Conservation (phyloP, 2,113 vertebrate genomes). For the Perca flavescens region DNA sequence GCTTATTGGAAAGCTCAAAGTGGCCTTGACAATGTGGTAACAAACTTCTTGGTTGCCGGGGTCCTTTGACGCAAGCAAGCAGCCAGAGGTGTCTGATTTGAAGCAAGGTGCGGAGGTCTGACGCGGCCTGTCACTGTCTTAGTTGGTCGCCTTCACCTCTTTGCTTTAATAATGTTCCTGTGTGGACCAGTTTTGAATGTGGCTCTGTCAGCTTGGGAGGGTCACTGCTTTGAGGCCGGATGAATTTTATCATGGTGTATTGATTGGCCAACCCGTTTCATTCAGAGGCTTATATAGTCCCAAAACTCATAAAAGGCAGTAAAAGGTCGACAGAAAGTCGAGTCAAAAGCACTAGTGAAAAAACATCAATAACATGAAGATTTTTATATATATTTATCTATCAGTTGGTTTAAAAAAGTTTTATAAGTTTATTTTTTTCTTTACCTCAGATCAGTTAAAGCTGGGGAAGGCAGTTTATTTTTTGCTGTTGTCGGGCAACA, state of each 20-base stretch:
- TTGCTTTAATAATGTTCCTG: conserved; percentile 63
- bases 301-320: background rate
- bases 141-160: conserved; percentile 23
- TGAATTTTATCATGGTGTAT: conserved; percentile 33
- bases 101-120: conserved; percentile 46
- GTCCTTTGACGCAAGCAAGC: conserved; percentile 15
- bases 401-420: background rate
- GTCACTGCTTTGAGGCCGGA: conserved; percentile 35
- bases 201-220: conserved; percentile 14
- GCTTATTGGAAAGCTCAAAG: conserved; percentile 52
- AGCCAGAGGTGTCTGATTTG: conserved; percentile 51
- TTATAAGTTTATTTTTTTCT: background rate
- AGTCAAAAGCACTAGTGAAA: background rate
- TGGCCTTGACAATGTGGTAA: conserved; percentile 48
- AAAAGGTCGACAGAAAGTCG: background rate
- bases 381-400: background rate
- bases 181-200: background rate
- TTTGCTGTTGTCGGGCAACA: too few relatives aligned
- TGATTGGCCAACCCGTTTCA: conserved; percentile 18
- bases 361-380: background rate
- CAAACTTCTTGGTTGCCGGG: conserved; percentile 35
- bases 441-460: background rate
- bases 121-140: conserved; percentile 12
- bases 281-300: conserved; percentile 1
- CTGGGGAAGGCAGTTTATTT: background rate